Evolutionary conservation across 2,113 vertebrate species (phyloP).

Genomic region (human): DNA sequence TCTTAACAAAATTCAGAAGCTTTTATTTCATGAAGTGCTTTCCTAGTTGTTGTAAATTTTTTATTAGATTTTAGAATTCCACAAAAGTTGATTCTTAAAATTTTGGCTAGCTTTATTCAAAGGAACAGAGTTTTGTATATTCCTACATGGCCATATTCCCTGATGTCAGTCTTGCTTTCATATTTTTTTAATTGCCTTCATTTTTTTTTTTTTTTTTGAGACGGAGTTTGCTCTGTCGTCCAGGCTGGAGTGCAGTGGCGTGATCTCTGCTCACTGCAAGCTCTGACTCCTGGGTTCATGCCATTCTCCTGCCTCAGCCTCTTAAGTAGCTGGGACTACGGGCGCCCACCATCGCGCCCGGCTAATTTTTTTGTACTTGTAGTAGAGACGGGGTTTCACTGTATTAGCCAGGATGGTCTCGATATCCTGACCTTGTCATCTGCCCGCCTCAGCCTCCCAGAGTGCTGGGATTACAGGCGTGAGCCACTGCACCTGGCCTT

Average conservation of each 20-base stretch:
- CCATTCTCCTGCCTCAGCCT: too few species aligned
- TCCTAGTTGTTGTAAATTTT: neutral
- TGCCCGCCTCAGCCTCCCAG: too few species aligned
- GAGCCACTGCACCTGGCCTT: neutral
- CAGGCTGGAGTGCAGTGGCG: too few species aligned
- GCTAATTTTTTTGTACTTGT: too few species aligned
- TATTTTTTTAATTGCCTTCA: neutral
- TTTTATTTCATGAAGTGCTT: neutral
- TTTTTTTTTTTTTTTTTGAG: neutral
- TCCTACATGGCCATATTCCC: neutral
- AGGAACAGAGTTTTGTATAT: neutral
- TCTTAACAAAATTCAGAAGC: neutral
- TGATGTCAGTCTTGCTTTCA: neutral
- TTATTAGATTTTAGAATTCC: neutral
- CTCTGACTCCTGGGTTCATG: too few species aligned
- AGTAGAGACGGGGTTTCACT: too few species aligned
- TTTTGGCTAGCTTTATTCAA: neutral
- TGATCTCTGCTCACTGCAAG: too few species aligned
- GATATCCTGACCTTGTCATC: too few species aligned
- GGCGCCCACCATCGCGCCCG: accelerated
- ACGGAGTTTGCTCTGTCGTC: too few species aligned
- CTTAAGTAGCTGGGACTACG: too few species aligned
- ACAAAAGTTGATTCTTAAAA: neutral
- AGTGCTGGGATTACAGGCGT: too few species aligned
- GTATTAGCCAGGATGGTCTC: too few species aligned